Percentiles rank a stretch among this genome's conserved stretches.
These are phyloP conservation scores for Drosophila sp. DNA, from an alignment of 1,140 invertebrate species.

Conservation along the genomic window DNA sequence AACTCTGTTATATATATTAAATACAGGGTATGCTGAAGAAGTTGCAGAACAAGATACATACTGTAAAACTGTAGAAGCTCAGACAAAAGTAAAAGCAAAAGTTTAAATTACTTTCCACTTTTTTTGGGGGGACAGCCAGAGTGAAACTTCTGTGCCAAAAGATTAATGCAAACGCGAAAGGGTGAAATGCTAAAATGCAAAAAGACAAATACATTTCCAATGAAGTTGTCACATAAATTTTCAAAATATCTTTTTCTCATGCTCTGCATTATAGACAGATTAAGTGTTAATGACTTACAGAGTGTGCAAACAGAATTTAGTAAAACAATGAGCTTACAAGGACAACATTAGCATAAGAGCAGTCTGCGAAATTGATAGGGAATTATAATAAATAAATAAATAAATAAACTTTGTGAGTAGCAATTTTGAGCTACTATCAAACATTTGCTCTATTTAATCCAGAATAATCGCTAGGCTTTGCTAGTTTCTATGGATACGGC, in stretches of 20 bases:
- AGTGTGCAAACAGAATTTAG: neutral
- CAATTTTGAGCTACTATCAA: neutral
- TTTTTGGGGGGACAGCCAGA: slow-evolving; percentile 41
- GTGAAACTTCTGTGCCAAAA: slow-evolving; percentile 65
- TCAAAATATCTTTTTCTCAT: slow-evolving; percentile 12
- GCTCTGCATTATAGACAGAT: slow-evolving; percentile 32
- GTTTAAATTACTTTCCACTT: slow-evolving; percentile 77
- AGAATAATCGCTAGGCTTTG: neutral
- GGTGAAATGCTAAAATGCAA: slow-evolving; percentile 35
- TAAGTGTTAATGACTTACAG: slow-evolving; percentile 1
- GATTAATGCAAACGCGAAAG: slow-evolving; percentile 56
- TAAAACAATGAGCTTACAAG: neutral
- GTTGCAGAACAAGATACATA: slow-evolving; percentile 9
- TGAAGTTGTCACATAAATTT: slow-evolving; percentile 52
- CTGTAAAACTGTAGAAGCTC: slow-evolving; percentile 21
- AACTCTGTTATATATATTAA: neutral
- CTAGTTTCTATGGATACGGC: neutral
- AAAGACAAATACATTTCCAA: slow-evolving; percentile 48
- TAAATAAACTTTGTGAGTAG: neutral
- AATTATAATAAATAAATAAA: no score
- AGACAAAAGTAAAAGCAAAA: slow-evolving; percentile 70
- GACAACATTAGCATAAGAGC: neutral
- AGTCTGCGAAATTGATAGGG: neutral
- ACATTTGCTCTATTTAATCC: neutral
- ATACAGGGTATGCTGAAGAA: slow-evolving; percentile 10